Evolutionary conservation across 2,888 invertebrate genomes (phyloP), one percentile per base, ranked within the genome.

Genomic region (Oegoconia quadripuncta): DNA sequence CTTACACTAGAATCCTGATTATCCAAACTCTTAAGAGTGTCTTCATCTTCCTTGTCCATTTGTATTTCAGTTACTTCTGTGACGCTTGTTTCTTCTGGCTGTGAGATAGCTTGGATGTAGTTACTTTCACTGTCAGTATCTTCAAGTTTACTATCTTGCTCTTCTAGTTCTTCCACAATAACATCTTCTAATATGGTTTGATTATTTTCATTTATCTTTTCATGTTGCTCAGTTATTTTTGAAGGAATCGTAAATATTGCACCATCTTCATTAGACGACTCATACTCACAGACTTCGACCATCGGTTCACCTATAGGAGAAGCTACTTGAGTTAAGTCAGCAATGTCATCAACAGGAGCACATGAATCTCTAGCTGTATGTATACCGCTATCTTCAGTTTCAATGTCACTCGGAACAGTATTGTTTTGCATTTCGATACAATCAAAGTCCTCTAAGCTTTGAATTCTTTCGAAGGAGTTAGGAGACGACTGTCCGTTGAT

Each of bases 301-400:
- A 79, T 75, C 48, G 79, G 77, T 63, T 84, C 87, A 50, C 79
- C 83, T 14, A 84, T 72, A 9, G 86, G 86, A 47, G 84, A 84
- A 39, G 84, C 82, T 43, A 86, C 80, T 68, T 86, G 83, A 42
- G 80, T 79, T 47, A 82, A 69, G 60, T 93, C 93, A 36, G 90
- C 90, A 13, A 91, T 90, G 55, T 93, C 93, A 67, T 93, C 93
- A 32, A 93, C 92, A 57, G 93, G 93, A 18, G 91, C 92, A 56
- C 93, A 93, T 13, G 93, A 93, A 38, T 93, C 94, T 64, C 93
- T 92, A 2, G 94, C 93, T 3, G 93, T 92, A 54, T 95, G 94
- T 46, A 93, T 93, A 2, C 93, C 93, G 46, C 93, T 93, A 64
- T 95, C 95, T 74, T 95, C 95, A 26, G 91, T 90, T 70, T 92